phyloP scores from a whole-genome alignment of 2,888 invertebrate species.

The Tiphia femorata region DNA sequence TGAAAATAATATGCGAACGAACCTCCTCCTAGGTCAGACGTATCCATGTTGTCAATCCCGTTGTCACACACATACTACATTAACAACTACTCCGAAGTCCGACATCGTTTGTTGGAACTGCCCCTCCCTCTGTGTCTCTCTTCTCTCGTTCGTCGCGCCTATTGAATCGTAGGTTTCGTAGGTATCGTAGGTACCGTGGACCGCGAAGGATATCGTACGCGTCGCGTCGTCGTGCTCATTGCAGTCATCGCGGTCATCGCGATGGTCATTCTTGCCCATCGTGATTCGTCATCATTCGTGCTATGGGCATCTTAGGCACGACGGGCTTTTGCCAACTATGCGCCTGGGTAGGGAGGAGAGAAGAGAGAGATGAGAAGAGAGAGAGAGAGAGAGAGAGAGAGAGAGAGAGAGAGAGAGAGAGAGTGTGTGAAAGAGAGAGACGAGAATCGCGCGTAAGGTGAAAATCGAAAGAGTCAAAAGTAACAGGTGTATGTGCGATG shows the following conservation, averaged over 20 bases:
- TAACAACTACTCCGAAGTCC: constrained; percentile 68
- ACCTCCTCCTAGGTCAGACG: constrained; percentile 68
- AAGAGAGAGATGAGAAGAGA: background rate
- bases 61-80: constrained; percentile 70
- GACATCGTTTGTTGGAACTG: constrained; percentile 68
- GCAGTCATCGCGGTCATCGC: too few relatives aligned
- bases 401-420: background rate
- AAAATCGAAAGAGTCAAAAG: too few relatives aligned
- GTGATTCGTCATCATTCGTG: too few relatives aligned
- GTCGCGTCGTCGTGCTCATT: too few relatives aligned
- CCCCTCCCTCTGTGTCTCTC: constrained; percentile 59
- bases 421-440: too few relatives aligned
- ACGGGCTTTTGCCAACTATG: background rate
- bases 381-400: constrained; percentile 10
- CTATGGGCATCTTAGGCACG: too few relatives aligned
- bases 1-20: constrained; percentile 52
- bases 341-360: background rate
- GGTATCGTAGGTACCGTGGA: too few relatives aligned
- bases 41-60: constrained; percentile 69
- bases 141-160: constrained; percentile 23
- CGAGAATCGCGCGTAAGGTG: too few relatives aligned
- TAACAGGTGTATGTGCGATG: too few relatives aligned
- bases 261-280: too few relatives aligned
- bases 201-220: too few relatives aligned
- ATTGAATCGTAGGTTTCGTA: constrained; percentile 9